phyloP scores from a whole-genome alignment of 2,113 vertebrate genomes.

The Lophius piscatorius region DNA sequence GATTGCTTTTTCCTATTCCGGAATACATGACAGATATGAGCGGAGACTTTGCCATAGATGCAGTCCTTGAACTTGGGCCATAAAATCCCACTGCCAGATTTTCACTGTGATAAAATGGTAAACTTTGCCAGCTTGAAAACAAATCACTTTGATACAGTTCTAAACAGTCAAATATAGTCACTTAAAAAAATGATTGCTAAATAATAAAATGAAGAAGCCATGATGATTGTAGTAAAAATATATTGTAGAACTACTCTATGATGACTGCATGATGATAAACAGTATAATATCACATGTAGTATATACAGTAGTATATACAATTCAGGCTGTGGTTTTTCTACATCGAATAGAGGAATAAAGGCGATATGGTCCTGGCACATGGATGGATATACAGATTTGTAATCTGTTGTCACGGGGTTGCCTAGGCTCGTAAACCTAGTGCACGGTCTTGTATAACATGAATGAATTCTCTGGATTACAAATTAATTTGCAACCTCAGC shows the following conservation, averaged over 20 bases:
- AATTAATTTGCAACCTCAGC: too few species aligned
- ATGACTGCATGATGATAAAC: too few species aligned
- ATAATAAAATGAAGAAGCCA: conserved; percentile 28
- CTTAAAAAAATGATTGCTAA: conserved; percentile 30
- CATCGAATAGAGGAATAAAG: too few species aligned
- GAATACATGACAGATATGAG: conserved; percentile 21
- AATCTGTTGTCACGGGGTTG: too few species aligned
- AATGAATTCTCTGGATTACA: too few species aligned
- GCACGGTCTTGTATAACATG: too few species aligned
- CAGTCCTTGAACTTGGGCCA: conserved; percentile 23
- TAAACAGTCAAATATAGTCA: conserved; percentile 39
- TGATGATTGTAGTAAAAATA: conserved; percentile 3
- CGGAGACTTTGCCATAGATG: conserved; percentile 22
- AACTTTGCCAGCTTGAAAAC: conserved; percentile 40
- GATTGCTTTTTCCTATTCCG: neutral
- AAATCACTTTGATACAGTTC: conserved; percentile 28
- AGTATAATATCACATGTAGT: too few species aligned
- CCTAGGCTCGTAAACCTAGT: too few species aligned
- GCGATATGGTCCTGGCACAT: too few species aligned
- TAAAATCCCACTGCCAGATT: conserved; percentile 50
- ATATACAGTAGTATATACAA: too few species aligned
- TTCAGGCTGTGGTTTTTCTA: too few species aligned
- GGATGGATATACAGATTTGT: too few species aligned
- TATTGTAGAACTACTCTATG: conserved; percentile 15
- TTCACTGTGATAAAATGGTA: conserved; percentile 41